Base-by-base conservation (phyloP, 2,888 invertebrate genomes). In the Drosophila fungiperda region DNA sequence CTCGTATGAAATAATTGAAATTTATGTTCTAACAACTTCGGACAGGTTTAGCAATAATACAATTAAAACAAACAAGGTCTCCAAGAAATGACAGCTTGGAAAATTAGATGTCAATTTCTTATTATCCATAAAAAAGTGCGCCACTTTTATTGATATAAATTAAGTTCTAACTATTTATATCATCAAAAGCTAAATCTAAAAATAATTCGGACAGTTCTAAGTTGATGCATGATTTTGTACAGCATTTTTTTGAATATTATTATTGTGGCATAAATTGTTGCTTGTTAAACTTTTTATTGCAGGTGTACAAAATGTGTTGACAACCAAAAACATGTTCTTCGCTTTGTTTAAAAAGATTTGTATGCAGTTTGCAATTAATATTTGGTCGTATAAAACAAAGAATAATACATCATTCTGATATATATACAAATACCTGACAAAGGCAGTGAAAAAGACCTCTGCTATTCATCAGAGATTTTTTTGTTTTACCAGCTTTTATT, bases 201-300 rank as follows among this genome's bases (percentile, higher is more conserved):
- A 11, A 4, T 2, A 38, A 9, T 40, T n/a, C 1, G 1, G 17
- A 38, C 2, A 8, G 38, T 17, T 17, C 0, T 38, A 8, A 38
- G 17, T 17, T 17, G 8, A 38, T 38, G 8, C 38, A 9, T 38
- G 38, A 38, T 38, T 40, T 40, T n/a, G 40, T 40, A 8, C 4
- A n/a, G n/a, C 0, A n/a, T 40, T n/a, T 17, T 9, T 17, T 0
- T 1, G 2, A 11, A 38, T n/a, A 9, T n/a, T 17, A n/a, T 9
- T 38, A 1, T 38, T 40, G 40, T 9, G 17, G 9, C 40, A n/a
- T 4, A 40, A n/a, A n/a, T n/a, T n/a, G n/a, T 40, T 17, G 8
- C 8, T 17, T 3, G 9, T n/a, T n/a, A 1, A 40, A 40, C 40
- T n/a, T 40, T n/a, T n/a, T 9, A 40, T 4, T n/a, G 9, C n/a